These are phyloP conservation scores for Dugesia japonica DNA, from an alignment of 2,888 invertebrate species.

Conservation along the genomic window DNA sequence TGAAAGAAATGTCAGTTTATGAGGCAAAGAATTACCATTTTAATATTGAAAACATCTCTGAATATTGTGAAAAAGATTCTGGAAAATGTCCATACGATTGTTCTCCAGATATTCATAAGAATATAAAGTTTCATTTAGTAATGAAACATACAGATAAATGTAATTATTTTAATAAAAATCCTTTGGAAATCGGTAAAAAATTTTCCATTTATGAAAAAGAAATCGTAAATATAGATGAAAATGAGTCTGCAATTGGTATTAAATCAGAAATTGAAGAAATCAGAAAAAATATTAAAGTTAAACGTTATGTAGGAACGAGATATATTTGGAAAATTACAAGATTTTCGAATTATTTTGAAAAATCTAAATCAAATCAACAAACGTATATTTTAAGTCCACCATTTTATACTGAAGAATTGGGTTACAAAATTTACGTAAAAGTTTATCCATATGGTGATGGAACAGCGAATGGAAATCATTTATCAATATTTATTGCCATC, in stretches of 20 bases:
- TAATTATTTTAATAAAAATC: too few relatives aligned
- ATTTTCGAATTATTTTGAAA: too few relatives aligned
- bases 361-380: neutral
- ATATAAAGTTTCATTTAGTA: too few relatives aligned
- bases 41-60: neutral
- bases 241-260: neutral
- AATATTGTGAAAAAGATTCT: too few relatives aligned
- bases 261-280: too few relatives aligned
- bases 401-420: neutral
- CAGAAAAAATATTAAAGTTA: neutral
- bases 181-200: too few relatives aligned
- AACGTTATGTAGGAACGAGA: neutral
- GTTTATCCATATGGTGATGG: neutral
- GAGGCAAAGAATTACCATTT: neutral
- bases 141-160: neutral
- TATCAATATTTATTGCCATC: neutral
- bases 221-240: neutral
- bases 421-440: neutral
- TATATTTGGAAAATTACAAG: neutral
- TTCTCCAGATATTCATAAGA: too few relatives aligned
- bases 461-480: neutral
- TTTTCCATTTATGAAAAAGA: neutral
- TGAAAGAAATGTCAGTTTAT: neutral
- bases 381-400: neutral
- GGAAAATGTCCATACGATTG: neutral